A percentile compares a stretch with the other conserved stretches of the same genome.
Evolutionary conservation across 1,140 invertebrate genomes (phyloP).

Genomic region (Anastrepha obliqua): DNA sequence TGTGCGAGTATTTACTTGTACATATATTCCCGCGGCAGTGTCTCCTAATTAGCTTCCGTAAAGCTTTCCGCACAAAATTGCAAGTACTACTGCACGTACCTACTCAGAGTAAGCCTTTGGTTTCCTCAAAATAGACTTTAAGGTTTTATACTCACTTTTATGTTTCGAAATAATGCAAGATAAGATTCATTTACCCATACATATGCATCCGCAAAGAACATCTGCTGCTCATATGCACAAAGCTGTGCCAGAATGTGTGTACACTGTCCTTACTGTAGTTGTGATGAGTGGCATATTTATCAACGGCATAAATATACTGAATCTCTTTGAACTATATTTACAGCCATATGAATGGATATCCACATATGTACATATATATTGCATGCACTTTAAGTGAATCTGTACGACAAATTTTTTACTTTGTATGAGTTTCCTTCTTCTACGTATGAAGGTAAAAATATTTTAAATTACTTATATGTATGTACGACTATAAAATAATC

Average conservation of each 20-base stretch:
- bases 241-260: no score
- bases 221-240: not conserved
- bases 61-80: not conserved
- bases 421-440: no score
- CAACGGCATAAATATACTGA: not conserved
- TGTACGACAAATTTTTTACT: no score
- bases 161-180: not conserved
- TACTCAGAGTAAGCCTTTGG: not conserved
- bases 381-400: no score
- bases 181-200: not conserved
- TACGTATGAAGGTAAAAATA: no score
- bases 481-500: no score
- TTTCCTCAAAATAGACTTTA: not conserved
- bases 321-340: not conserved
- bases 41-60: constrained; percentile 12
- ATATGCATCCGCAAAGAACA: not conserved
- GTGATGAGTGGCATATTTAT: not conserved
- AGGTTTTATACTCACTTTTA: not conserved
- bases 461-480: no score
- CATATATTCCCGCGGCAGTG: not conserved
- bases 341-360: no score
- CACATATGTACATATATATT: no score
- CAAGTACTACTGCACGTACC: not conserved
- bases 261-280: not conserved
- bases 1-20: no score